Evolutionary conservation across 2,888 invertebrate species (phyloP), one percentile per base, ranked within the genome.

Genomic region (Beris chalybata): DNA sequence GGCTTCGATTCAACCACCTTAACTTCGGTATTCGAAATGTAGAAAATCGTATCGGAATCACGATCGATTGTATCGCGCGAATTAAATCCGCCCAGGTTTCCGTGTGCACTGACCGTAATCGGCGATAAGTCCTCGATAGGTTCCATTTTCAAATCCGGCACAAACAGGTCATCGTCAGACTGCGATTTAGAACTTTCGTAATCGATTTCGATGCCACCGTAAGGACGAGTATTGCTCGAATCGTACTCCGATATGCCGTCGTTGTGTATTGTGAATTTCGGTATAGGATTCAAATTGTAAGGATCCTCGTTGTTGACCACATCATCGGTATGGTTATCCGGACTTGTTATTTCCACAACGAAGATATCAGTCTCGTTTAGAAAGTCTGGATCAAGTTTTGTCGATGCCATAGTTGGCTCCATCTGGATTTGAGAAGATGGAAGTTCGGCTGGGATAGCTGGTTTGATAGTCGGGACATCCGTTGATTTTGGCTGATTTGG

Each of bases 21-120:
- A 0, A 81, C 81, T 70, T 81, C 81, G 0, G 81, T 81, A 63
- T 81, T 81, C n/a, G 81, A 81, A 5, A 81, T 81, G 59, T 81
- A 81, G 70, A 81, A 81, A 45, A 81, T 80, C 3, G 81, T 81
- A 66, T 81, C 81, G 0, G 81, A 81, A 58, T 81, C 81, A 6
- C 79, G 74, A 70, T 80, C 80, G 44, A 76, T 65, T 32, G 70
- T 68, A 6, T 67, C 67, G 38, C 63, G 55, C 12, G 32, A 13
- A 15, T 53, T 7, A 31, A 44, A n/a, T 9, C 15, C 11, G 5
- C n/a, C n/a, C 64, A 72, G 0, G 73, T 73, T 52, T 74, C 75
- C 9, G 71, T 72, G 4, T 71, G 74, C 44, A 72, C 71, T 1
- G 71, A 71, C 12, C 74, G 75, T 0, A 74, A 75, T 4, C 74